Conservation (phyloP, 2,797 vertebrate species). For the Alexandromys oeconomus region DNA sequence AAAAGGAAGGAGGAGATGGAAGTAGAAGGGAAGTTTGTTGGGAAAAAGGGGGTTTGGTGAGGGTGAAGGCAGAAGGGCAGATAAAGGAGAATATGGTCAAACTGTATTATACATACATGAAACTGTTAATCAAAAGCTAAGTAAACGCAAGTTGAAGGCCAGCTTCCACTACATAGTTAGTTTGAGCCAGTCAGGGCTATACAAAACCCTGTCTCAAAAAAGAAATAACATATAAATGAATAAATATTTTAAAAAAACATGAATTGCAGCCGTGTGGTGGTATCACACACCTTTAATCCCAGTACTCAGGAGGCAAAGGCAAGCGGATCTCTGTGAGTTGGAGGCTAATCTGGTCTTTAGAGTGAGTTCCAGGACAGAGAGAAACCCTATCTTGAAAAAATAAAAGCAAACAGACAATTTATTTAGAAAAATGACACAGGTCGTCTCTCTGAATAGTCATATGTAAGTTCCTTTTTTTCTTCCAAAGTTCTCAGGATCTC, state of each 20-base stretch:
- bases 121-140: neutral
- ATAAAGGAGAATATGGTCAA: neutral
- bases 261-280: neutral
- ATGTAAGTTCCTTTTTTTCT: neutral
- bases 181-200: neutral
- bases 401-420: neutral
- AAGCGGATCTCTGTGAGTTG: neutral
- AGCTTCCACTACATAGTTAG: neutral
- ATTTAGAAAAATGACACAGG: neutral
- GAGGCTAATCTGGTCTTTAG: no score
- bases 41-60: neutral
- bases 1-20: neutral
- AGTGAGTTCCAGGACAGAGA: neutral
- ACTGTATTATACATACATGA: neutral
- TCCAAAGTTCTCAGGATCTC: neutral
- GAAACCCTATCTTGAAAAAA: neutral
- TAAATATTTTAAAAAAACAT: constrained; percentile 16
- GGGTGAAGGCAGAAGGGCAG: neutral
- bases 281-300: neutral
- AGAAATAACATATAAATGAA: neutral
- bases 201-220: neutral
- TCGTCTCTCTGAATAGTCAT: neutral
- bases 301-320: neutral
- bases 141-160: neutral
- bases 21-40: neutral